Base-by-base conservation (phyloP, 1,140 invertebrate genomes). In the Tetranychus cinnabarinus region DNA sequence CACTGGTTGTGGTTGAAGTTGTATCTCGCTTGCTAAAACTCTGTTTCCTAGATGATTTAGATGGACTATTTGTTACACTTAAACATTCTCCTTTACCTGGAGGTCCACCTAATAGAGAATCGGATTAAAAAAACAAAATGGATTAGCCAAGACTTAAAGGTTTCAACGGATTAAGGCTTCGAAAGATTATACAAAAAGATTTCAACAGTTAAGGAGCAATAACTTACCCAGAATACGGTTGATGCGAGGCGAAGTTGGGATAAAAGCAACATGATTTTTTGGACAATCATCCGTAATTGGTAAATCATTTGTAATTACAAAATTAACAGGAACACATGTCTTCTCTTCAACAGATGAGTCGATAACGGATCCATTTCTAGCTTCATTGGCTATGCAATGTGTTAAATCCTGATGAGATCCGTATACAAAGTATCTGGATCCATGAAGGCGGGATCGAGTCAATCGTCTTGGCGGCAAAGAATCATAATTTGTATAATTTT, bases 1-100 rank as follows among this genome's bases (percentile, higher is more conserved):
- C 61, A 52, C 56, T 59, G 1, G 61, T 62, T 3, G 61, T 62
- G 1, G 61, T 62, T 5, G 61, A 62, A 8, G 61, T 62, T 52
- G 61, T 62, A 46, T 62, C 59, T 8, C 61, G 56, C 39, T 62
- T 62, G 23, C 42, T 59, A 37, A 2, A 55, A 13, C 39, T 58
- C n/a, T 58, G 57, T 33, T 58, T 58, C 50, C 35, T 7, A 3
- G 61, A 55, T 12, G 61, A 57, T n/a, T 59, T 58, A 13, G 45
- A 7, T 23, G 56, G 34, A 52, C 37, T 45, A 35, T 33, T 59
- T 10, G 15, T 13, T n/a, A 23, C 23, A 45, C 23, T 33, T 4
- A 6, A 8, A 34, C 33, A 31, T 23, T 8, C 50, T 8, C 8
- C 56, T n/a, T 13, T 50, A 35, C 2, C 31, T 52, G 35, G 10